Percentiles rank a stretch among this genome's conserved stretches.
phyloP scores from a whole-genome alignment of 2,113 vertebrate species.

The Herpailurus yagouaroundi region DNA sequence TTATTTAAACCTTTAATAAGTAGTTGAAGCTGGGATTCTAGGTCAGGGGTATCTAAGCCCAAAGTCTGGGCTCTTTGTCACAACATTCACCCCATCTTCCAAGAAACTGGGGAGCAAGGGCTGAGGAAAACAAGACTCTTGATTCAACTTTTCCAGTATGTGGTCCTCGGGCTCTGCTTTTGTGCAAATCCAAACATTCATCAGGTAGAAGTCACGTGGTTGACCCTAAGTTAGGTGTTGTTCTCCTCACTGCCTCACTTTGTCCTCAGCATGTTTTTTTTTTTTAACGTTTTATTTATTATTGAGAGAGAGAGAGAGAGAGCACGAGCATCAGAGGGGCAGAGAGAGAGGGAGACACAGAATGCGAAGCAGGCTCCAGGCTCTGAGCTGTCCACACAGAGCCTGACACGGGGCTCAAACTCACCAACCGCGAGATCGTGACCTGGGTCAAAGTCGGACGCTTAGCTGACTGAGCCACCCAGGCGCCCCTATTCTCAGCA shows the following conservation, averaged over 20 bases:
- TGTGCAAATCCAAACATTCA: not conserved
- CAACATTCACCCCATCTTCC: not conserved
- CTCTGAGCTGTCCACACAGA: too few species aligned
- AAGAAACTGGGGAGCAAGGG: not conserved
- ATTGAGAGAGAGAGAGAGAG: too few species aligned
- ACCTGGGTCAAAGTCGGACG: too few species aligned
- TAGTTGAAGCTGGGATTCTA: not conserved
- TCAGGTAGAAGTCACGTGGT: not conserved
- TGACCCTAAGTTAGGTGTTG: too few species aligned
- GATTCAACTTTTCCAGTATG: not conserved
- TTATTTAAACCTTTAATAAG: not conserved
- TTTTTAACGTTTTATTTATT: too few species aligned
- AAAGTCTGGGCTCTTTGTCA: not conserved
- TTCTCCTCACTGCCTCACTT: not conserved
- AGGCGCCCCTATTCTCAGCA: not conserved
- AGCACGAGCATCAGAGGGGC: too few species aligned
- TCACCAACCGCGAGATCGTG: too few species aligned
- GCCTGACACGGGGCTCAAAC: too few species aligned
- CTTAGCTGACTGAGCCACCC: too few species aligned
- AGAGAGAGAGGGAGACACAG: too few species aligned
- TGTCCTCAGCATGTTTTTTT: not conserved
- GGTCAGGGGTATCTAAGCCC: not conserved
- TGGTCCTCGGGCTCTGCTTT: not conserved
- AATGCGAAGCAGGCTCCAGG: too few species aligned
- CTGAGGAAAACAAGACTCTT: not conserved